Conservation (phyloP, 2,888 invertebrate species). For the Erynnis tages region DNA sequence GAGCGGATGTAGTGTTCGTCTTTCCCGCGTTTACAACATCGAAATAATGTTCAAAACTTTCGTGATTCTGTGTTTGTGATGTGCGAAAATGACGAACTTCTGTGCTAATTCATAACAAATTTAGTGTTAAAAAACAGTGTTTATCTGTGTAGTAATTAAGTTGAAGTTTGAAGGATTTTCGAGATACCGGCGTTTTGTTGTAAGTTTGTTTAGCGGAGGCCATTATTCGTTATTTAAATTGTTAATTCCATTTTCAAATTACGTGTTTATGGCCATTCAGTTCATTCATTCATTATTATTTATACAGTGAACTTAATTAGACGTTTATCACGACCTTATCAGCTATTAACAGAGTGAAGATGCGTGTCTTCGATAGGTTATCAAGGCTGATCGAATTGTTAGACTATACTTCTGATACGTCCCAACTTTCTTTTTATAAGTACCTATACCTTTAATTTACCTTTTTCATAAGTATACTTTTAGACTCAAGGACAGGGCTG, state of each 20-base stretch:
- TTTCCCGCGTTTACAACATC: slow-evolving; percentile 46
- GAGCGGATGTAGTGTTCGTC: slow-evolving; percentile 33
- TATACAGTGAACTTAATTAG: neutral
- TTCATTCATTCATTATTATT: slow-evolving; percentile 1
- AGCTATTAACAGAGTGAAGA: no score
- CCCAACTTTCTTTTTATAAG: no score
- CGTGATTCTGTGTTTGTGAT: slow-evolving; percentile 48
- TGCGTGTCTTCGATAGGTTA: no score
- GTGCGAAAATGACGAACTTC: slow-evolving; percentile 53
- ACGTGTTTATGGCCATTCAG: slow-evolving; percentile 11
- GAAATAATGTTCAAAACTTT: slow-evolving; percentile 46
- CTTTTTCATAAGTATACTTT: no score
- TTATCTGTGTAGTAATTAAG: slow-evolving; percentile 34
- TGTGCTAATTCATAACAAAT: slow-evolving; percentile 42
- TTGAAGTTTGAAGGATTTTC: slow-evolving; percentile 51
- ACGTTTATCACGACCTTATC: neutral
- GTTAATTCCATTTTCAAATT: slow-evolving; percentile 18
- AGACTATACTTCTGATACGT: no score
- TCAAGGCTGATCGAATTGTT: no score
- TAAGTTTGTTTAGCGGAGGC: slow-evolving; percentile 31
- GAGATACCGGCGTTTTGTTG: slow-evolving; percentile 49
- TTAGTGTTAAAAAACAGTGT: slow-evolving; percentile 30
- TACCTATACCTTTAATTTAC: no score
- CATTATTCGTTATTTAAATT: slow-evolving; percentile 22
- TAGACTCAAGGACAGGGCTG: no score